These are phyloP conservation scores for Agrilus biguttatus DNA, from an alignment of 2,888 invertebrate species.

Conservation along the genomic window DNA sequence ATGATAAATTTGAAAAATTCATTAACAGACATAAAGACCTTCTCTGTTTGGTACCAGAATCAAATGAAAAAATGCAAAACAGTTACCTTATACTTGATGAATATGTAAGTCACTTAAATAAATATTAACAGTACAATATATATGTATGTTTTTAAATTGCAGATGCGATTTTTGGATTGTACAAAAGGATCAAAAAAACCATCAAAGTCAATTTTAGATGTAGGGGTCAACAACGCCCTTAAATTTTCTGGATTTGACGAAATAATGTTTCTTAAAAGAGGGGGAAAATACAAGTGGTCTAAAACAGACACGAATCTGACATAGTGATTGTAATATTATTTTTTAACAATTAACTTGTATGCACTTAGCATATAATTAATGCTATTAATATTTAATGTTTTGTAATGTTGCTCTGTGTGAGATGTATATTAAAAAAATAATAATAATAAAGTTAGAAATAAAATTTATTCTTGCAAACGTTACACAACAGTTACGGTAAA, in stretches of 20 bases:
- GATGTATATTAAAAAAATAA: no score
- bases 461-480: no score
- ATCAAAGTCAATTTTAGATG: slow-evolving; percentile 33
- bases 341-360: no score
- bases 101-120: slow-evolving; percentile 23
- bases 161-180: slow-evolving; percentile 37
- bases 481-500: no score
- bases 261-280: slow-evolving; percentile 33
- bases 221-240: slow-evolving; percentile 32
- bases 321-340: slow-evolving; percentile 15
- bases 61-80: slow-evolving; percentile 35
- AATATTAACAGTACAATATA: background rate
- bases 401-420: no score
- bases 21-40: slow-evolving; percentile 29
- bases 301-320: slow-evolving; percentile 22
- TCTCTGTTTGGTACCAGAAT: slow-evolving; percentile 33
- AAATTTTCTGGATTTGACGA: slow-evolving; percentile 35
- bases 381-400: no score
- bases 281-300: slow-evolving; percentile 36
- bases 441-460: no score
- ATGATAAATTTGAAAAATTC: slow-evolving; percentile 30
- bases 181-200: slow-evolving; percentile 30
- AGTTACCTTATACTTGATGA: slow-evolving; percentile 38
- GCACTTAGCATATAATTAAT: no score
- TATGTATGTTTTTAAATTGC: slow-evolving; percentile 8